Evolutionary conservation across 2,797 vertebrate genomes (phyloP).

Genomic region (Neomorphus geoffroyi): DNA sequence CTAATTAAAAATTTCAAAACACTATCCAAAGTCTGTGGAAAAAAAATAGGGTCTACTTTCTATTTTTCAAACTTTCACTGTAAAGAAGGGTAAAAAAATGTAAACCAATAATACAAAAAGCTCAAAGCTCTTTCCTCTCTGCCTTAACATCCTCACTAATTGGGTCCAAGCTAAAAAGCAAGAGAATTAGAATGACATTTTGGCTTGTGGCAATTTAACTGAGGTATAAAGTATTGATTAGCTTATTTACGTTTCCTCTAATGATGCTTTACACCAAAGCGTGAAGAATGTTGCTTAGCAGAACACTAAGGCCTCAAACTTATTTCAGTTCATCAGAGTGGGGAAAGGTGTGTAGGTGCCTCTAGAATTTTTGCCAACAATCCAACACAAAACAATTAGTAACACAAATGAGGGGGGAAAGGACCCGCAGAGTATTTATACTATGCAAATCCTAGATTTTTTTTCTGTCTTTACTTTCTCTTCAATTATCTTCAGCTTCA

Average conservation of each 20-base stretch:
- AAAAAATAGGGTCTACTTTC: constrained; percentile 3
- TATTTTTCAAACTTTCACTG: background rate
- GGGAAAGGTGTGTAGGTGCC: background rate
- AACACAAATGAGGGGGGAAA: background rate
- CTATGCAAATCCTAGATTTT: background rate
- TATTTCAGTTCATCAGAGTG: background rate
- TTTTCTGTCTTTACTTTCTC: background rate
- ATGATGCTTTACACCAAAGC: background rate
- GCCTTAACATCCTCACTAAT: background rate
- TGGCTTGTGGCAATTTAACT: background rate
- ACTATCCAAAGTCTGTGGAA: background rate
- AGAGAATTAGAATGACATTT: constrained; percentile 20
- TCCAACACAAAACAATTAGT: background rate
- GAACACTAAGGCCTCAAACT: background rate
- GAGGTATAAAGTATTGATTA: background rate
- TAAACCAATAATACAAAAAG: background rate
- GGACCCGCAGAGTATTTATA: background rate
- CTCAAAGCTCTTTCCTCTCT: constrained; percentile 1
- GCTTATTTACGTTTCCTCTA: background rate
- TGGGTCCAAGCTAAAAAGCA: background rate
- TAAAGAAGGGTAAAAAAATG: background rate
- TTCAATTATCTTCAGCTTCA: background rate
- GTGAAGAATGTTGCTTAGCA: background rate
- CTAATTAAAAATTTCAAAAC: constrained; percentile 68
- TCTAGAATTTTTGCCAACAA: background rate